Evolutionary conservation across 2,113 vertebrate genomes (phyloP), one percentile per base, ranked within the genome.

Genomic region (Elaphurus davidianus): DNA sequence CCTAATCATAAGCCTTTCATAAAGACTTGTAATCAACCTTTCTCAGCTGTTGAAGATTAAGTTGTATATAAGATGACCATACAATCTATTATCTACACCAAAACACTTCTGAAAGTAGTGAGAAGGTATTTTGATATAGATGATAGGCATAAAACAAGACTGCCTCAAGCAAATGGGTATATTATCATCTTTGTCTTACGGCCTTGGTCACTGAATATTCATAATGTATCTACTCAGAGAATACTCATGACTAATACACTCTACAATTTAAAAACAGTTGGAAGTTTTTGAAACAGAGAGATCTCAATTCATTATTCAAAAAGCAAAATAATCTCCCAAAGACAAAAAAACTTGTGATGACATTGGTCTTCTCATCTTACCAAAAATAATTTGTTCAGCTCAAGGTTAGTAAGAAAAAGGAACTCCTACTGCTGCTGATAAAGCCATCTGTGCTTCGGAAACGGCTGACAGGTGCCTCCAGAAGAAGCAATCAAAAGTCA

Each of bases 401-500:
- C 94, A 95, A 95, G 88, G 95, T 97, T 97, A 97, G 79, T 57
- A 85, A 78, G 91, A 86, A 92, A 96, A 95, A 97, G 60, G 86
- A 95, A 95, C 14, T 89, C 47, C 55, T 96, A 79, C 21, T 95
- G 87, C n/a, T 86, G 25, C 71, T 93, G 57, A 90, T 91, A 97
- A 97, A 93, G 91, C 94, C 95, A 96, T 95, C 94, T 97, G 95
- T 90, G 90, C 60, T 84, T 97, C 10, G 0, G 45, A 94, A 96
- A 95, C 0, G 60, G 93, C 92, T 97, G 95, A 93, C 96, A 97
- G 95, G 96, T 97, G 94, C 89, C 96, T 98, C 85, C 94, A 97
- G 89, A 98, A 97, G 96, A 96, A 91, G 92, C 86, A 97, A 98
- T 97, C 98, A 95, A 79, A 97, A 90, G 94, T 93, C 95, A 97